Evolutionary conservation across 2,888 invertebrate species (phyloP).

Genomic region (Sphecodes monilicornis): DNA sequence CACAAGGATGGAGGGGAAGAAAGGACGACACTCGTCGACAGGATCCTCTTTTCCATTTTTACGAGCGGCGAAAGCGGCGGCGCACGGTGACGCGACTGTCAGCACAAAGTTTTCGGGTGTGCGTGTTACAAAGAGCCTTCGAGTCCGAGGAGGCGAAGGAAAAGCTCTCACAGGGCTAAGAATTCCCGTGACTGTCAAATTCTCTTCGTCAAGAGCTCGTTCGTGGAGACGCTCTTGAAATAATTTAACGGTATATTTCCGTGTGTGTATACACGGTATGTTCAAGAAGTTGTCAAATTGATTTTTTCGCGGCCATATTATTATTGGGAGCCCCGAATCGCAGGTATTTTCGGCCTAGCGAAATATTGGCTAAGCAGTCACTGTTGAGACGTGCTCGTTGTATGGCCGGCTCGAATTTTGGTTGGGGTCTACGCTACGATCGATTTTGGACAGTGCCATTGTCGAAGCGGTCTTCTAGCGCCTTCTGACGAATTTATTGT

Average conservation of each 20-base stretch:
- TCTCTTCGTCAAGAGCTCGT: background rate
- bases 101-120: conserved; percentile 43
- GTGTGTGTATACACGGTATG: background rate
- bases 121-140: conserved; percentile 37
- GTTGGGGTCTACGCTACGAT: no score
- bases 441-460: no score
- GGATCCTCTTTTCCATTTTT: conserved; percentile 45
- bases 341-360: no score
- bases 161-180: conserved; percentile 27
- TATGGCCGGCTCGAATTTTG: no score
- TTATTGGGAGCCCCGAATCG: no score
- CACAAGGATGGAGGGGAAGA: background rate
- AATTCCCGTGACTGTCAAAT: conserved; percentile 26
- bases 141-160: background rate
- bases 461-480: no score
- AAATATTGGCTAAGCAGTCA: no score
- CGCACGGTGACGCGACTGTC: conserved; percentile 39
- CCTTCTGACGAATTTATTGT: no score
- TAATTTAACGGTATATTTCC: conserved; percentile 43
- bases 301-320: no score
- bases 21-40: background rate
- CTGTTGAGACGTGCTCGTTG: no score
- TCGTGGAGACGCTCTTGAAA: conserved; percentile 22
- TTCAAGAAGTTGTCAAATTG: no score
- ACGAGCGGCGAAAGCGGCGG: conserved; percentile 34